These are phyloP conservation scores for Neodiprion pinetum DNA, from an alignment of 1,140 invertebrate genomes.

Conservation along the genomic window DNA sequence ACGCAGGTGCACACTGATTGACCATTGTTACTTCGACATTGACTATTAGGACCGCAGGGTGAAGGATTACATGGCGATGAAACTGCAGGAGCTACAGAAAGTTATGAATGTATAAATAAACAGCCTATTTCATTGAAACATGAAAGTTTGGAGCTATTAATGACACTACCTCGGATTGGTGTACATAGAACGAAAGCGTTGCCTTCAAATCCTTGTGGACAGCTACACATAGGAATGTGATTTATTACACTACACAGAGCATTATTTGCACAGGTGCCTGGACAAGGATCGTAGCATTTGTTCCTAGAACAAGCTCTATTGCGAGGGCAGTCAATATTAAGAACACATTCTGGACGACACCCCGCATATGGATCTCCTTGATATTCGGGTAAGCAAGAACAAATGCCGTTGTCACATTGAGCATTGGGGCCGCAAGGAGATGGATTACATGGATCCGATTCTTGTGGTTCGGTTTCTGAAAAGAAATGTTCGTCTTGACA, in stretches of 20 bases:
- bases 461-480: background rate
- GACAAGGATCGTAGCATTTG: slow-evolving; percentile 75
- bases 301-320: slow-evolving; percentile 70
- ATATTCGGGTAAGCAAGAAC: slow-evolving; percentile 59
- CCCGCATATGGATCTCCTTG: slow-evolving; percentile 59
- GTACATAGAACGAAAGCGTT: slow-evolving; percentile 71
- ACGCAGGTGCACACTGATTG: slow-evolving; percentile 69
- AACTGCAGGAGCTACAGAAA: slow-evolving; percentile 37
- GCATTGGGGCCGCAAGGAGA: slow-evolving; percentile 68
- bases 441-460: slow-evolving; percentile 68
- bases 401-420: slow-evolving; percentile 61
- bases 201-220: slow-evolving; percentile 69
- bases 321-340: slow-evolving; percentile 70
- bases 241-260: slow-evolving; percentile 74
- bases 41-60: slow-evolving; percentile 77
- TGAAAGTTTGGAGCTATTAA: slow-evolving; percentile 25
- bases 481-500: background rate
- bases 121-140: slow-evolving; percentile 6
- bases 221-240: slow-evolving; percentile 74
- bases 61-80: slow-evolving; percentile 71
- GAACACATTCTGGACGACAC: slow-evolving; percentile 74
- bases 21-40: slow-evolving; percentile 71
- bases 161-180: slow-evolving; percentile 47
- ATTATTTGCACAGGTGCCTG: slow-evolving; percentile 71
- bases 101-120: slow-evolving; percentile 32